Conservation (phyloP, 2,113 vertebrate genomes). For the Pogonocichla stellata region DNA sequence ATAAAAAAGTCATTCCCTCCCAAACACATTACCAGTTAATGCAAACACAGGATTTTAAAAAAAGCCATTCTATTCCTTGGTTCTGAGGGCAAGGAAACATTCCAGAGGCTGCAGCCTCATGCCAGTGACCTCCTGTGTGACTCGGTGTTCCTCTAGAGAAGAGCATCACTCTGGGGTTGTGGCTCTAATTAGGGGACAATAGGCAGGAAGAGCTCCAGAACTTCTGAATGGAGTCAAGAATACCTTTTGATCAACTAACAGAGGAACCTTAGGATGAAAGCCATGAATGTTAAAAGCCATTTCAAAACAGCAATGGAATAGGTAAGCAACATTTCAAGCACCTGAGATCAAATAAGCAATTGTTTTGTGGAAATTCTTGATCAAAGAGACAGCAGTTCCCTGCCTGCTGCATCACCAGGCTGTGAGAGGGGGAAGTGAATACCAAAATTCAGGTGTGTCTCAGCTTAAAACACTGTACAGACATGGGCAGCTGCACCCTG, state of each 20-base stretch:
- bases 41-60: constrained; percentile 12
- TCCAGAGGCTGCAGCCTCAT: not conserved
- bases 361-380: not conserved
- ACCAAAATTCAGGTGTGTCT: not conserved
- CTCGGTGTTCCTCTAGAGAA: not conserved
- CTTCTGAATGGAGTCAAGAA: not conserved
- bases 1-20: constrained; percentile 18
- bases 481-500: not conserved
- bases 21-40: constrained; percentile 33
- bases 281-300: constrained; percentile 9
- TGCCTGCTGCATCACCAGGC: not conserved
- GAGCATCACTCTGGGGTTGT: not conserved
- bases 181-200: not conserved
- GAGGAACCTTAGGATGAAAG: not conserved
- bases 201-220: not conserved
- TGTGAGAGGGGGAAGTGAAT: not conserved
- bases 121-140: not conserved
- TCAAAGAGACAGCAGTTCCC: not conserved
- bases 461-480: not conserved
- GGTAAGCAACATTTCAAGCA: not conserved
- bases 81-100: not conserved
- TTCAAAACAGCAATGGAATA: constrained; percentile 26
- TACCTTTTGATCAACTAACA: constrained; percentile 6
- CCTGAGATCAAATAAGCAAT: constrained; percentile 31
- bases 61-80: not conserved